These are phyloP conservation scores for Baryphthengus martii DNA, from an alignment of 2,113 vertebrate genomes.

Conservation along the genomic window DNA sequence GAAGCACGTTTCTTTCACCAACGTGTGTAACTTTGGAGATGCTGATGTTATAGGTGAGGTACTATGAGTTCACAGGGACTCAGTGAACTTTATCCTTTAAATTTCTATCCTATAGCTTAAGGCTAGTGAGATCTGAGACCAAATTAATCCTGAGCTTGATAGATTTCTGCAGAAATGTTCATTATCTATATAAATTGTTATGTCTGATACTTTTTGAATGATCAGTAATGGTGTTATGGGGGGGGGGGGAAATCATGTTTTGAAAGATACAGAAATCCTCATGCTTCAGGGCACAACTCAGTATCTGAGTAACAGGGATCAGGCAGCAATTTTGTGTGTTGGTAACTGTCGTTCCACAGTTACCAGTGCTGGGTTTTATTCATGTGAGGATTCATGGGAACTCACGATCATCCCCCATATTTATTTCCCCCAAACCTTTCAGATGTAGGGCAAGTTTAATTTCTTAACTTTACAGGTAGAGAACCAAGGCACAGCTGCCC, in stretches of 20 bases:
- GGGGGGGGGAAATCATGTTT: not conserved
- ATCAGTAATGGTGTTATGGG: not conserved
- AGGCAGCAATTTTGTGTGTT: not conserved
- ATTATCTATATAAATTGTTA: not conserved
- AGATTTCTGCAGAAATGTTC: not conserved
- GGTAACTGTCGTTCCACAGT: not conserved
- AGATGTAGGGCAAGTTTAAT: not conserved
- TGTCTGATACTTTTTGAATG: not conserved
- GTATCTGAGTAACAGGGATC: not conserved
- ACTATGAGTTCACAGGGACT: not conserved
- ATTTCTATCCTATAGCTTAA: not conserved
- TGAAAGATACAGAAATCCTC: not conserved
- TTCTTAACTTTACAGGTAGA: not conserved
- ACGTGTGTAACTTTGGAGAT: not conserved
- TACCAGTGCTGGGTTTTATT: not conserved
- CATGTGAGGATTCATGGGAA: not conserved
- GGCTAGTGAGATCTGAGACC: not conserved
- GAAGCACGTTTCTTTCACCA: not conserved
- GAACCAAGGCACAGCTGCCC: not conserved
- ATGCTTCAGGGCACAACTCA: not conserved
- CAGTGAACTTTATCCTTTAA: accelerated
- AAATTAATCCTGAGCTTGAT: not conserved
- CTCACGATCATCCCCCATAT: not conserved
- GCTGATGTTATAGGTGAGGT: not conserved
- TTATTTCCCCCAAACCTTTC: not conserved